Evolutionary conservation across 2,888 invertebrate genomes (phyloP).

Genomic region (Galeopsomyia nigrocyanea): DNA sequence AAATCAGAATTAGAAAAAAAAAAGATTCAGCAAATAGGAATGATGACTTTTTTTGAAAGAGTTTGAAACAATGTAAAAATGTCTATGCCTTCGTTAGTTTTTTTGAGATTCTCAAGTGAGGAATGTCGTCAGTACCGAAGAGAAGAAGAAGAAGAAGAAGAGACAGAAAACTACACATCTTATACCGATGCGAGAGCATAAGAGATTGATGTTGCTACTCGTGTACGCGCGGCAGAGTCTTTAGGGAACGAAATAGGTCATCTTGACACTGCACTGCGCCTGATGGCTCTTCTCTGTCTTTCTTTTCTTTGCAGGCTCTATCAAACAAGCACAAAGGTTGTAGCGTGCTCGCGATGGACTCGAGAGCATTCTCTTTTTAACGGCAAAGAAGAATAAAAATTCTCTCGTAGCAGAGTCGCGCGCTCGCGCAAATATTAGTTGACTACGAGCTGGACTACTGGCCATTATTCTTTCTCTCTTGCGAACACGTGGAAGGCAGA

Average conservation of each 20-base stretch:
- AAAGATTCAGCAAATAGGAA: too few species aligned
- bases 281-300: slow-evolving; percentile 12
- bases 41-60: too few species aligned
- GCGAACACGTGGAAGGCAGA: neutral
- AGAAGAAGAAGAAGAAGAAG: too few species aligned
- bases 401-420: slow-evolving; percentile 59
- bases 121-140: too few species aligned
- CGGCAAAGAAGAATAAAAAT: slow-evolving; percentile 47
- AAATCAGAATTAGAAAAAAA: too few species aligned
- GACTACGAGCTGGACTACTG: slow-evolving; percentile 63
- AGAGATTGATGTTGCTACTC: slow-evolving; percentile 4
- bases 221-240: neutral
- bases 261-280: slow-evolving; percentile 34
- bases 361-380: slow-evolving; percentile 36
- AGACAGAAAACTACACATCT: too few species aligned
- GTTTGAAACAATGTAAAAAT: too few species aligned
- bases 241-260: slow-evolving; percentile 16
- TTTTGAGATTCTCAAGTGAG: too few species aligned
- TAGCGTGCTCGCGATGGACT: slow-evolving; percentile 6
- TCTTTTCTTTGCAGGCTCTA: slow-evolving; percentile 18
- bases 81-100: too few species aligned
- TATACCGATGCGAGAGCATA: neutral
- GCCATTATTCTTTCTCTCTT: slow-evolving; percentile 62
- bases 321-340: slow-evolving; percentile 29
- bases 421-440: slow-evolving; percentile 65